Evolutionary conservation across 2,888 invertebrate genomes (phyloP), one percentile per base, ranked within the genome.

Genomic region (Macaria liturata): DNA sequence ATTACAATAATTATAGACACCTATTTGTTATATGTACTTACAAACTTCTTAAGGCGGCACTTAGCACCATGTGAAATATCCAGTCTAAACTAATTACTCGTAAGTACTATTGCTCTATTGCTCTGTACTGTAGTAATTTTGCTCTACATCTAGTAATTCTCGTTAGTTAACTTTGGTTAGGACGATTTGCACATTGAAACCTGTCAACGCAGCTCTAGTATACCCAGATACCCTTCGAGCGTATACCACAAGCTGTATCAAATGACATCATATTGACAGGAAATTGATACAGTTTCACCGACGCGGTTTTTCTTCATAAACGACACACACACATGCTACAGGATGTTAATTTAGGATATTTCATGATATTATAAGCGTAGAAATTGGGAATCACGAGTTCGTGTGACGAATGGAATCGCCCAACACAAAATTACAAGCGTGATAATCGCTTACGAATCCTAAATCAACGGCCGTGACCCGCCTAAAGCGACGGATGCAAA

Each of bases 381-480:
- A 59, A 64, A 61, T 49, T 60, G 46, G 53, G 54, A 65, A 55
- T 70, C 68, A 68, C 62, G 63, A 63, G 57, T 64, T 58, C 59
- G 57, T 62, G 66, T 68, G 71, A 70, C 67, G 68, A 62, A 61
- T 61, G 55, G 69, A 70, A 71, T 69, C 63, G 67, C 59, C 63
- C 64, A 62, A 68, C 66, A 59, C 64, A 60, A 67, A 71, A 71
- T 66, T 64, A 64, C 65, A 58, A 58, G 61, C 65, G 65, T 61
- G 60, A 67, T 70, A 70, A 71, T 65, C 60, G 65, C 65, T 68
- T 69, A 68, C 70, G 65, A 71, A 68, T 61, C 59, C 69, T 65
- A 68, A 80, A 75, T 75, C 68, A 75, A 74, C 78, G 84, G 70
- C 86, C 88, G 64, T 86, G 85, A 88, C 83, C 81, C 66, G 73